A percentile compares a stretch with the other conserved stretches of the same genome.
phyloP scores from a whole-genome alignment of 2,888 invertebrate genomes.

The Saturnia pavonia region DNA sequence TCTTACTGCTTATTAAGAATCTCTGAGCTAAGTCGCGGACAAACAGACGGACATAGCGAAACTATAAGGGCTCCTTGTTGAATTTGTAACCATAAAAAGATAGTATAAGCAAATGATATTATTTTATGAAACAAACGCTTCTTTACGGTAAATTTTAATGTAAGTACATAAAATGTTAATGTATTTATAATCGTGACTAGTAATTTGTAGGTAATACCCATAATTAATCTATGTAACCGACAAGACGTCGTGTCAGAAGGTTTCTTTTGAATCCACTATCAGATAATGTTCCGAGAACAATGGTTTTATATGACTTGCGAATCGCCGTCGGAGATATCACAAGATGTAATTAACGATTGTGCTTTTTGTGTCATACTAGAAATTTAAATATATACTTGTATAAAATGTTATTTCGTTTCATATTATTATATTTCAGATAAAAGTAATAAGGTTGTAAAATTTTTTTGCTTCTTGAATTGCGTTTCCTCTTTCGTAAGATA shows the following conservation, averaged over 20 bases:
- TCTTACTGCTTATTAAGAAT: no score
- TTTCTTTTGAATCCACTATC: slow-evolving; percentile 19
- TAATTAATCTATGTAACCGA: slow-evolving; percentile 17
- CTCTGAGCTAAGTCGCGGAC: no score
- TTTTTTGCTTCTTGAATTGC: not conserved
- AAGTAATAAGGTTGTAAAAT: not conserved
- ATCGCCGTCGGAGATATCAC: slow-evolving; percentile 7
- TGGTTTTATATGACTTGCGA: slow-evolving; percentile 19
- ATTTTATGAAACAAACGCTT: not conserved
- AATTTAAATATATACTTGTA: not conserved
- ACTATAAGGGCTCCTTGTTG: no score
- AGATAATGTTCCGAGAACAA: slow-evolving; percentile 20
- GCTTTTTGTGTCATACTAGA: not conserved
- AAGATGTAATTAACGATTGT: slow-evolving; percentile 20
- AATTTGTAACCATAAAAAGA: no score
- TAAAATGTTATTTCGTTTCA: not conserved
- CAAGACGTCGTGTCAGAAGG: slow-evolving; percentile 11
- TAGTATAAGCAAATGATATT: no score
- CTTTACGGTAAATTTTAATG: not conserved
- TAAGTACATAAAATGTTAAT: not conserved
- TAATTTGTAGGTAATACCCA: slow-evolving; percentile 12
- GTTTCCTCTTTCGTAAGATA: no score
- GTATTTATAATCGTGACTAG: slow-evolving; percentile 12
- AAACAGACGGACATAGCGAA: no score
- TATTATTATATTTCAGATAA: not conserved